Evolutionary conservation across 2,888 invertebrate species (phyloP).

Genomic region (Pachydiplax longipennis): DNA sequence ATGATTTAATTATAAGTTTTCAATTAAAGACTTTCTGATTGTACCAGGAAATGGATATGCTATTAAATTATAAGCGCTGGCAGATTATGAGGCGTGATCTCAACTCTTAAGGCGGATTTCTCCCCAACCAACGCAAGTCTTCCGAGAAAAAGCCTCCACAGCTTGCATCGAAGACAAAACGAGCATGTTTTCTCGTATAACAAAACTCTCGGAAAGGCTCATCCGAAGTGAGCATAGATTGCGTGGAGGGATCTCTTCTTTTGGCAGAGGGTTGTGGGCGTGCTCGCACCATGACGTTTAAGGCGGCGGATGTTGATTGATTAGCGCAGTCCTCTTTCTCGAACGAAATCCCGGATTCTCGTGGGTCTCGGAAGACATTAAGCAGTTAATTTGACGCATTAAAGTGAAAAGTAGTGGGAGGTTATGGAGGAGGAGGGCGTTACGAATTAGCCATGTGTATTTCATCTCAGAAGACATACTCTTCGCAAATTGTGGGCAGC

Average conservation of each 20-base stretch:
- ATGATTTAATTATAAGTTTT: too few species aligned
- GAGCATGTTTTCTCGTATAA: too few species aligned
- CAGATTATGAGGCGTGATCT: too few species aligned
- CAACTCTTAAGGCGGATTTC: too few species aligned
- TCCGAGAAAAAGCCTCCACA: too few species aligned
- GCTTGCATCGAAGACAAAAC: too few species aligned
- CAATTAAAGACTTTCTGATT: too few species aligned
- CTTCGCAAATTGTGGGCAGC: not conserved
- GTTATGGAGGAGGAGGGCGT: not conserved
- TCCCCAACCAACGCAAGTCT: too few species aligned
- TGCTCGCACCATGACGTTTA: not conserved
- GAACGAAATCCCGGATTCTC: not conserved
- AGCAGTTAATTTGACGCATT: not conserved
- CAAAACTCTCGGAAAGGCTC: too few species aligned
- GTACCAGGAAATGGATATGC: too few species aligned
- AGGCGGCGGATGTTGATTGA: not conserved
- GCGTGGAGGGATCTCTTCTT: not conserved
- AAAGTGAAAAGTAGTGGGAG: not conserved
- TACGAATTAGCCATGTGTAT: not conserved
- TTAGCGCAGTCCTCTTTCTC: not conserved
- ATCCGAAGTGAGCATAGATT: not conserved
- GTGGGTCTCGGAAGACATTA: not conserved
- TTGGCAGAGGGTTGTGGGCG: not conserved
- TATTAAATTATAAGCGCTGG: too few species aligned
- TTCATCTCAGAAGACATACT: not conserved